These are phyloP conservation scores for Chloropsis hardwickii DNA, from an alignment of 2,113 vertebrate species.

Conservation along the genomic window DNA sequence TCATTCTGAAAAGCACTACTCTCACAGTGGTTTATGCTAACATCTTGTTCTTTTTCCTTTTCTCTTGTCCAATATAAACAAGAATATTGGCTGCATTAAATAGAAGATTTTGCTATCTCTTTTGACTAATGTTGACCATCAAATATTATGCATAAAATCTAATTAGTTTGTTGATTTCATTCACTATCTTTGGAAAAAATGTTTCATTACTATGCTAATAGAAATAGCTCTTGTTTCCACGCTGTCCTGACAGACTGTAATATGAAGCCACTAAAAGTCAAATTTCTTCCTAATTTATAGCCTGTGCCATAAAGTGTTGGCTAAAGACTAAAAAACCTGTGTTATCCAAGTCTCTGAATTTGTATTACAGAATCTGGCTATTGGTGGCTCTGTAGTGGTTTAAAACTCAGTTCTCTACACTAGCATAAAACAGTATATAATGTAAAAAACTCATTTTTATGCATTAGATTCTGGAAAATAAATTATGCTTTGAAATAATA, in stretches of 20 bases:
- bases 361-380: not conserved
- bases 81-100: not conserved
- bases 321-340: not conserved
- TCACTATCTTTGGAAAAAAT: constrained; percentile 17
- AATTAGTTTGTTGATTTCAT: constrained; percentile 36
- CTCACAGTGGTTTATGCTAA: not conserved
- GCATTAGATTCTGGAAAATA: not conserved
- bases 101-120: not conserved
- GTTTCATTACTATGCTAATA: constrained; percentile 44
- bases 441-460: not conserved
- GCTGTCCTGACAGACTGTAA: not conserved
- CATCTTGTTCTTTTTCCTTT: not conserved
- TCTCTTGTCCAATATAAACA: not conserved
- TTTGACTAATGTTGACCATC: not conserved
- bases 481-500: not conserved
- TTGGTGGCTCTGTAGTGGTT: not conserved
- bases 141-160: constrained; percentile 15
- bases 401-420: not conserved
- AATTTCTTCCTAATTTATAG: not conserved
- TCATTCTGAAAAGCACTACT: not conserved
- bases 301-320: not conserved
- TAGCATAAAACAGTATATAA: not conserved
- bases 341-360: not conserved
- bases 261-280: not conserved
- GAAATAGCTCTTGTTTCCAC: constrained; percentile 3